Evolutionary conservation across 92 coral and sea anemone species (phyloP).

Genomic region (Zoanthus sociatus): DNA sequence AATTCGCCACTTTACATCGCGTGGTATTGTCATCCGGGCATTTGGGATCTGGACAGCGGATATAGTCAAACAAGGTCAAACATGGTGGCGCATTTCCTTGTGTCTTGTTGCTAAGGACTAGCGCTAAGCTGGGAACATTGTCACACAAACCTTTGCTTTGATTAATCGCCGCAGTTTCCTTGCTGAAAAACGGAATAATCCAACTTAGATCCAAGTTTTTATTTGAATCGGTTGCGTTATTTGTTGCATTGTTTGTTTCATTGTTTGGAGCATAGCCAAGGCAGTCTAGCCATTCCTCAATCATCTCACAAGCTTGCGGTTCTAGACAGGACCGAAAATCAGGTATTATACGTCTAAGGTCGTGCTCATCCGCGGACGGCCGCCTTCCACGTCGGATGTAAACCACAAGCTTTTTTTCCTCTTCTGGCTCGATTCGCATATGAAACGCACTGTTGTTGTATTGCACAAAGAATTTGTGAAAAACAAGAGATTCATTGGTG

Average conservation of each 20-base stretch:
- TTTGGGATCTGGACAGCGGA: conserved; percentile 25
- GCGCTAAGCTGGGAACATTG: not conserved
- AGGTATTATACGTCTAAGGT: conserved; percentile 8
- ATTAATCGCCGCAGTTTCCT: too few relatives aligned
- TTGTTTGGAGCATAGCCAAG: not conserved
- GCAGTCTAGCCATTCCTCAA: conserved; percentile 1
- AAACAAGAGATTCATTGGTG: not conserved
- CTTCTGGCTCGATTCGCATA: not conserved
- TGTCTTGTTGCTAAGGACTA: not conserved
- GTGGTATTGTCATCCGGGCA: conserved; percentile 41
- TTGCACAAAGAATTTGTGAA: conserved; percentile 21
- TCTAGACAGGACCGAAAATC: conserved; percentile 34
- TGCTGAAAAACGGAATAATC: too few relatives aligned
- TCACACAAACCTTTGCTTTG: not conserved
- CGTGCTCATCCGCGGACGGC: conserved; percentile 24
- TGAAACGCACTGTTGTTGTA: conserved; percentile 44
- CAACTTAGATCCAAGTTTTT: too few relatives aligned
- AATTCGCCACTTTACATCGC: conserved; percentile 25
- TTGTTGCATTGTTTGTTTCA: not conserved
- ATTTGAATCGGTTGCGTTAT: too few relatives aligned
- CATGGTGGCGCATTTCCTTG: conserved; percentile 18
- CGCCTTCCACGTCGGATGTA: conserved; percentile 22
- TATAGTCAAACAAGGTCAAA: not conserved
- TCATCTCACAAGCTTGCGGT: conserved; percentile 34
- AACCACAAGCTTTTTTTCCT: conserved; percentile 16